These are phyloP conservation scores for Chrysomela aeneicollis DNA, from an alignment of 2,888 invertebrate species.

Conservation along the genomic window DNA sequence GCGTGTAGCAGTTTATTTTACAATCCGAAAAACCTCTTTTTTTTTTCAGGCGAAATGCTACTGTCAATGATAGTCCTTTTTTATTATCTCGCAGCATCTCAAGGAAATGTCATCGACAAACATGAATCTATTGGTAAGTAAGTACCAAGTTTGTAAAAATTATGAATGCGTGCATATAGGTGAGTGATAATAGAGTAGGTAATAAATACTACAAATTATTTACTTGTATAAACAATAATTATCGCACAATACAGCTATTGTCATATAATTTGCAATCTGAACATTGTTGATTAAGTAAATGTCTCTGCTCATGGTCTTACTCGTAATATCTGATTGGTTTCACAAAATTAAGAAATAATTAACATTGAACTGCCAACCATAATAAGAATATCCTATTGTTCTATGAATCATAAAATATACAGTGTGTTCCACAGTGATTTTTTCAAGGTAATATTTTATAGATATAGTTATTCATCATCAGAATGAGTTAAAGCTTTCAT, in stretches of 20 bases:
- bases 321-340: not conserved
- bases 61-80: slow-evolving; percentile 12
- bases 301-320: not conserved
- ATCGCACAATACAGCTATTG: not conserved
- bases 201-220: too few relatives aligned
- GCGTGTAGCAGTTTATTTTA: too few relatives aligned
- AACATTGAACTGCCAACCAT: not conserved
- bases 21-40: too few relatives aligned
- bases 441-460: too few relatives aligned
- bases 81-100: not conserved
- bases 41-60: slow-evolving; percentile 11
- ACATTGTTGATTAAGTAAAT: too few relatives aligned
- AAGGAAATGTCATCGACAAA: slow-evolving; percentile 18
- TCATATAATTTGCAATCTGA: not conserved
- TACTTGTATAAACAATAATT: too few relatives aligned
- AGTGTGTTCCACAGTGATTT: not conserved
- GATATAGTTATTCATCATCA: too few relatives aligned
- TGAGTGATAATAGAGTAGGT: too few relatives aligned
- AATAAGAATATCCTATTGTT: not conserved
- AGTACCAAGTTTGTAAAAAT: too few relatives aligned
- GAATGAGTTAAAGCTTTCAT: too few relatives aligned
- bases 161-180: too few relatives aligned
- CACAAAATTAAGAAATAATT: not conserved
- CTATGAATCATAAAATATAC: not conserved
- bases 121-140: slow-evolving; percentile 19